phyloP scores from a whole-genome alignment of 1,140 invertebrate species.

The Aphaenogaster ashmeadi region DNA sequence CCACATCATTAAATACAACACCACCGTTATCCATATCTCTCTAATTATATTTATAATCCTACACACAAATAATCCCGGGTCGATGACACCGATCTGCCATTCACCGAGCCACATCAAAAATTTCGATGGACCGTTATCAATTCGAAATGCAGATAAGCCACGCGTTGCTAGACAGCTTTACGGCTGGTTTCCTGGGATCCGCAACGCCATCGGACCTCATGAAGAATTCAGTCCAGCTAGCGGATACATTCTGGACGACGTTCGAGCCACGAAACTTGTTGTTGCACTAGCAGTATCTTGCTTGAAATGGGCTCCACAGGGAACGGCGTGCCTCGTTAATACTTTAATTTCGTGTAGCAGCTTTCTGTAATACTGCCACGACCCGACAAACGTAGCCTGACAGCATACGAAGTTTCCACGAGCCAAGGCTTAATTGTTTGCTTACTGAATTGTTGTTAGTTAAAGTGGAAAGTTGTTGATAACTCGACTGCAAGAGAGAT shows the following conservation, averaged over 20 bases:
- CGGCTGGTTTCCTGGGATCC: constrained; percentile 74
- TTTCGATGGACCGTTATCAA: constrained; percentile 81
- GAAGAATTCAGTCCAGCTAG: constrained; percentile 71
- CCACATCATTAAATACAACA: not conserved
- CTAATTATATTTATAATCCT: constrained; percentile 6
- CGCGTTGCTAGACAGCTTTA: constrained; percentile 70
- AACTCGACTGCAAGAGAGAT: constrained; percentile 75
- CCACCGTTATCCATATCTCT: not conserved
- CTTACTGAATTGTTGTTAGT: constrained; percentile 83
- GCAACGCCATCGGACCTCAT: constrained; percentile 72
- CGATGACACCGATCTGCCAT: not conserved
- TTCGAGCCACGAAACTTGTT: constrained; percentile 67
- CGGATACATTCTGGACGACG: constrained; percentile 55
- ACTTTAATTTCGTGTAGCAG: constrained; percentile 73
- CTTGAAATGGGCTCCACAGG: constrained; percentile 49
- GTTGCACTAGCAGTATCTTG: constrained; percentile 66
- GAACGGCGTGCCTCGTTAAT: constrained; percentile 70
- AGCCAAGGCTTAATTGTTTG: constrained; percentile 84
- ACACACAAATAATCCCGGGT: not conserved
- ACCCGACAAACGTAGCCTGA: constrained; percentile 59
- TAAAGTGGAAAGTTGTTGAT: constrained; percentile 85
- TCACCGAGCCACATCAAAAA: constrained; percentile 66
- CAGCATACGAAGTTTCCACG: constrained; percentile 73
- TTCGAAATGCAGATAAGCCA: constrained; percentile 81
- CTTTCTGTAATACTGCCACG: constrained; percentile 53